phyloP scores from a whole-genome alignment of 2,113 vertebrate genomes.

The Rhynchomys soricoides region DNA sequence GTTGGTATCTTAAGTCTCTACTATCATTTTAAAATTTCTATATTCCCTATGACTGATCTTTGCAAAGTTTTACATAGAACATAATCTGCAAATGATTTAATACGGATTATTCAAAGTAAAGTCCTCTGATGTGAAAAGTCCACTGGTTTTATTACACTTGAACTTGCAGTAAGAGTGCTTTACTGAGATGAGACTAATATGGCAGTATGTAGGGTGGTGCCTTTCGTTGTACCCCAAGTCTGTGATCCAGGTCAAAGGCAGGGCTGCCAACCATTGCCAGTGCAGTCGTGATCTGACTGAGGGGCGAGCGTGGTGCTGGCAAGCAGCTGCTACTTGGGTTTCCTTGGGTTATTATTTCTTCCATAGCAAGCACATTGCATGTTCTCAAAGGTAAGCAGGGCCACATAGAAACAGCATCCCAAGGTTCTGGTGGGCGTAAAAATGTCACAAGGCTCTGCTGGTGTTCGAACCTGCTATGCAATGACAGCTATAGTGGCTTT shows the following conservation, averaged over 20 bases:
- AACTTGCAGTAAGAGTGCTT: constrained; percentile 72
- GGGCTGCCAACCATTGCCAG: background rate
- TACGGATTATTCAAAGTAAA: constrained; percentile 71
- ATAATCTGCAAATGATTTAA: constrained; percentile 61
- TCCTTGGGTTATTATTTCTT: background rate
- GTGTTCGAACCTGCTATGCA: constrained; percentile 44
- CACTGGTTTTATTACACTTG: constrained; percentile 74
- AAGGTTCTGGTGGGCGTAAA: background rate
- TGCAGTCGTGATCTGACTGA: constrained; percentile 68
- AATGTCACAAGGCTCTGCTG: constrained; percentile 35
- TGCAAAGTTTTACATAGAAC: constrained; percentile 59
- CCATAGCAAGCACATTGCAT: constrained; percentile 65
- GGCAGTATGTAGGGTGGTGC: background rate
- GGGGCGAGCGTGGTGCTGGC: constrained; percentile 68
- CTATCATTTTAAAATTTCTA: constrained; percentile 8
- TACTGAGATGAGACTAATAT: constrained; percentile 28
- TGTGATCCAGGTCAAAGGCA: background rate
- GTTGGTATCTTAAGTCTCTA: constrained; percentile 56
- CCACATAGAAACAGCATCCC: constrained; percentile 62
- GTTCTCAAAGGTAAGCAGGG: constrained; percentile 60
- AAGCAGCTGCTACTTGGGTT: background rate
- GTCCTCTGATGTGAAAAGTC: constrained; percentile 52
- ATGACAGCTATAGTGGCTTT: background rate
- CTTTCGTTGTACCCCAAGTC: background rate
- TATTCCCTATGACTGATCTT: constrained; percentile 58